Base-by-base conservation (phyloP, 1,140 invertebrate species). In the Cryptotermes secundus region DNA sequence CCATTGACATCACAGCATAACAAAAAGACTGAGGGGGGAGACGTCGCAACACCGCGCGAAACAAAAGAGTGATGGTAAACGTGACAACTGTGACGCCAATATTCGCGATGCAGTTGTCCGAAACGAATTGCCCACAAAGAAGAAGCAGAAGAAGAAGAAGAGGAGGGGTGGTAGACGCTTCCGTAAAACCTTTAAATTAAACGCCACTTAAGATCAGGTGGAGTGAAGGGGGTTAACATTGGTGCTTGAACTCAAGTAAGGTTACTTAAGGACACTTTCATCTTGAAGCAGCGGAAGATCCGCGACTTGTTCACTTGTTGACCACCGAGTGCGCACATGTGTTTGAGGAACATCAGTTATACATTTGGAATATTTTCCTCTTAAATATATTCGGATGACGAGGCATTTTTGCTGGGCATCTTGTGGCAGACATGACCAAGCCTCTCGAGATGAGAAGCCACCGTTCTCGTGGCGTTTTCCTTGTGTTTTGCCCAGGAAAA, bases 51-150 rank as follows among this genome's bases (percentile, higher is more conserved):
- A 16, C 26, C 3, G 59, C 3, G 59, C 59, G 26, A 72, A 72
- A 72, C 59, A 72, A 31, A 72, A 72, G 59, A 26, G 31, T 26
- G 59, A 72, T 16, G 59, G n/a, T n/a, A 72, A n/a, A 72, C 59
- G 59, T 72, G 59, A 72, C 59, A 72, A 72, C 7, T 72, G 59
- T 72, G 59, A 72, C n/a, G n/a, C n/a, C n/a, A 7, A 72, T 72
- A 31, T 72, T 72, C 59, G 59, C 31, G 59, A 72, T 72, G 59
- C 59, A 72, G 59, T 72, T 72, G 59, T 72, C 26, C 59, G 59
- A 72, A 72, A 16, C 59, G 3, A 72, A 72, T 72, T 72, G 59
- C 59, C 9, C 2, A 72, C 59, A 72, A 72, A 72, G 59, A 72
- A n/a, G 38, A 38, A 12, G 12, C 4, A 12, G 45, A 49, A 49